Conservation (phyloP, 2,113 vertebrate genomes). For the Gymnogyps californianus region DNA sequence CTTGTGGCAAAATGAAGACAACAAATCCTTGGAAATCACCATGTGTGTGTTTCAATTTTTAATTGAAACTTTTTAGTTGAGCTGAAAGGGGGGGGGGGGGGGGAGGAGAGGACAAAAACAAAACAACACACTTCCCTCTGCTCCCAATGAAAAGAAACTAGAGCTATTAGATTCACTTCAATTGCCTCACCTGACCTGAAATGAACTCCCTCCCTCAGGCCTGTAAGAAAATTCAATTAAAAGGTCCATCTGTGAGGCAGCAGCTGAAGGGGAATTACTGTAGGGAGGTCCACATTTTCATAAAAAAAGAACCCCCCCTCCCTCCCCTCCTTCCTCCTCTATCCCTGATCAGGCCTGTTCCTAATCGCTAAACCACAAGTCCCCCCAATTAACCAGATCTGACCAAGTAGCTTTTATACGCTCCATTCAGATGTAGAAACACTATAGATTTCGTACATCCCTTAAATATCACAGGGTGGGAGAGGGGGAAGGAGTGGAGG, state of each 20-base stretch:
- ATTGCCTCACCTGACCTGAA: constrained; percentile 77
- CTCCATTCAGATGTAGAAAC: constrained; percentile 59
- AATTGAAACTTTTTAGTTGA: constrained; percentile 63
- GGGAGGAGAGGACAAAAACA: not conserved
- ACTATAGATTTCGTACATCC: constrained; percentile 24
- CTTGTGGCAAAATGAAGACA: constrained; percentile 51
- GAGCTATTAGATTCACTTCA: constrained; percentile 75
- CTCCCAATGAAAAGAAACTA: constrained; percentile 64
- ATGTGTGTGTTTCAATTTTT: constrained; percentile 69
- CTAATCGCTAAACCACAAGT: constrained; percentile 60
- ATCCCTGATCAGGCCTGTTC: constrained; percentile 37
- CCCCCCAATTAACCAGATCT: constrained; percentile 67
- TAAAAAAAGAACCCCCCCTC: constrained; percentile 63
- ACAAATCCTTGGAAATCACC: constrained; percentile 64
- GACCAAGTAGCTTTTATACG: constrained; percentile 60
- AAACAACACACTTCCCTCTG: constrained; percentile 62
- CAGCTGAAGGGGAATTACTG: constrained; percentile 74
- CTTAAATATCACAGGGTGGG: not conserved
- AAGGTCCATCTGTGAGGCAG: constrained; percentile 79
- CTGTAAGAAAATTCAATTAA: constrained; percentile 82
- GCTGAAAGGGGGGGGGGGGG: not conserved
- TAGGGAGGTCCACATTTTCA: constrained; percentile 74
- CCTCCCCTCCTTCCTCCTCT: not conserved
- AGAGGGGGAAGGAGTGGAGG: not conserved
- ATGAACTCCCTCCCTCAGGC: constrained; percentile 76